phyloP scores from a whole-genome alignment of 2,797 vertebrate genomes.

The Leptatherina wallacei region DNA sequence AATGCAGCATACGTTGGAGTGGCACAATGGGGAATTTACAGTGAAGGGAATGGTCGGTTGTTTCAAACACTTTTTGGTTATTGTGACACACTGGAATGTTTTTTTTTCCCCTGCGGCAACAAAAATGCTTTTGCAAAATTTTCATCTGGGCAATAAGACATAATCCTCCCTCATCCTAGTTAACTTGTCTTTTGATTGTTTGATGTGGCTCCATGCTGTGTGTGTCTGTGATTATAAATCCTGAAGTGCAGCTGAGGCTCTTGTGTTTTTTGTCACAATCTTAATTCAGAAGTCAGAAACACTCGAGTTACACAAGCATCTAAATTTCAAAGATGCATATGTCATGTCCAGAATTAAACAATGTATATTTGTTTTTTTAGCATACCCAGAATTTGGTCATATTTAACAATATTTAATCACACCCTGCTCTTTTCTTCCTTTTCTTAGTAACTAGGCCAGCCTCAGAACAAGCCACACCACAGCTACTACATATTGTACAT shows the following conservation, averaged over 20 bases:
- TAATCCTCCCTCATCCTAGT: constrained; percentile 27
- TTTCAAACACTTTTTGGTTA: no score
- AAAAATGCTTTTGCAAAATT: no score
- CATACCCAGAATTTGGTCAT: background rate
- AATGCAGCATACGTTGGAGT: background rate
- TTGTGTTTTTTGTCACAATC: constrained; percentile 42
- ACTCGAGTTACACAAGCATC: constrained; percentile 27
- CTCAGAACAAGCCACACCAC: constrained; percentile 4
- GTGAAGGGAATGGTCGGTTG: no score
- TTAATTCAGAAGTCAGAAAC: constrained; percentile 48
- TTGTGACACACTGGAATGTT: no score
- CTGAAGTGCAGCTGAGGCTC: constrained; percentile 23
- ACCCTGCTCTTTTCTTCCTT: no score
- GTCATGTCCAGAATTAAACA: background rate
- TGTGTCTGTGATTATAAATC: constrained; percentile 37
- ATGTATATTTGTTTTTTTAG: background rate
- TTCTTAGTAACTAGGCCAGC: background rate
- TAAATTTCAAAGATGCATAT: constrained; percentile 32
- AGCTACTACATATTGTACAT: background rate
- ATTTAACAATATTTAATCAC: no score
- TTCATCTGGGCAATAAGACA: no score
- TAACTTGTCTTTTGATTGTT: constrained; percentile 22
- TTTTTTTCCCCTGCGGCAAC: no score
- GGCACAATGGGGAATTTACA: background rate
- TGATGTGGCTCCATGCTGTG: constrained; percentile 24